Evolutionary conservation across 2,888 invertebrate genomes (phyloP).

Genomic region (Thymelicus lineola): DNA sequence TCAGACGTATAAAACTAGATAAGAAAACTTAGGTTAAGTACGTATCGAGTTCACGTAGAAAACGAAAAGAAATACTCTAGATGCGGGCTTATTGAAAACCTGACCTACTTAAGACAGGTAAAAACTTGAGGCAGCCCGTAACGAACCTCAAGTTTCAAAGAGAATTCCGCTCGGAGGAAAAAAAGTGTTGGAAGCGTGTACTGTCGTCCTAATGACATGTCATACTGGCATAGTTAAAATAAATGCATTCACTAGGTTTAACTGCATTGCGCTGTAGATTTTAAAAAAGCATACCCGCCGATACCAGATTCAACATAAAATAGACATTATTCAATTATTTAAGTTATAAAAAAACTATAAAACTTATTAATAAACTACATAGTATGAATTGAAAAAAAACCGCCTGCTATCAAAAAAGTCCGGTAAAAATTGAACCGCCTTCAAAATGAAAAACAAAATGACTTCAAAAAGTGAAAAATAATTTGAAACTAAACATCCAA

Average conservation of each 20-base stretch:
- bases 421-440: too few species aligned
- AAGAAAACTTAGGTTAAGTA: constrained; percentile 2
- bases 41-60: background rate
- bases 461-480: too few species aligned
- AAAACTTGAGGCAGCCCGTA: constrained; percentile 5
- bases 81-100: constrained; percentile 17
- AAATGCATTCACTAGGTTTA: background rate
- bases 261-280: too few species aligned
- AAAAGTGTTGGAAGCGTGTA: background rate
- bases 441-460: too few species aligned
- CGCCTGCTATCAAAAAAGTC: too few species aligned
- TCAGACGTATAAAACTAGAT: background rate
- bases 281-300: too few species aligned
- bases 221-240: background rate
- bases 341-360: too few species aligned
- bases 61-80: background rate
- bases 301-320: too few species aligned
- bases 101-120: constrained; percentile 19
- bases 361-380: too few species aligned
- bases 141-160: constrained; percentile 12
- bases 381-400: too few species aligned
- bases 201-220: background rate
- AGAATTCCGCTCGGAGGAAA: constrained; percentile 1
- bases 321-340: accelerated
- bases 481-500: too few species aligned